Evolutionary conservation across 1,140 invertebrate species (phyloP).

Genomic region (Euura saliciscinereae): DNA sequence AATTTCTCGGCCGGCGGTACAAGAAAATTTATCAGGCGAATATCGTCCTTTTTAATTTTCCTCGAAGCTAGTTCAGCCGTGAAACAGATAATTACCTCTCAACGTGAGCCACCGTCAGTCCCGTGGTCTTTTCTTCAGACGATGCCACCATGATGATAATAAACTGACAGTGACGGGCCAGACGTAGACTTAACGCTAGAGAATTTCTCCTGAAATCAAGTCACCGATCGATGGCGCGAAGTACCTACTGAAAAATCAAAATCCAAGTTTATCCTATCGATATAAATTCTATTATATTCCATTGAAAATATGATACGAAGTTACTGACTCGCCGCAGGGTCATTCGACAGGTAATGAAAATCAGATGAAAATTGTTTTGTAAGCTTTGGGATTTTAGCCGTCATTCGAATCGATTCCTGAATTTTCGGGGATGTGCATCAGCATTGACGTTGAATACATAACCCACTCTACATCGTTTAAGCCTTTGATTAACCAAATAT

Average conservation of each 20-base stretch:
- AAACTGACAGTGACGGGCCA: background rate
- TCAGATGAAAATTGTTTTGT: no score
- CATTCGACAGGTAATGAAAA: no score
- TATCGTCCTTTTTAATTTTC: background rate
- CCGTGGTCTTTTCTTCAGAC: background rate
- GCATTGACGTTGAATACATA: background rate
- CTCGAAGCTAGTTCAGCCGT: background rate
- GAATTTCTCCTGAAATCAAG: background rate
- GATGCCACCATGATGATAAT: background rate
- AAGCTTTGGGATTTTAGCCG: background rate
- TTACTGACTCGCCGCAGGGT: no score
- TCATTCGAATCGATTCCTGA: background rate
- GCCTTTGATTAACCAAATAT: constrained; percentile 5
- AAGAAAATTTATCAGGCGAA: background rate
- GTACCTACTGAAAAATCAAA: background rate
- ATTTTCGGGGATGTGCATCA: background rate
- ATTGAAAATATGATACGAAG: no score
- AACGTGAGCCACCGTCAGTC: no score
- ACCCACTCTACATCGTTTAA: constrained; percentile 1
- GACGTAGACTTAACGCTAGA: background rate
- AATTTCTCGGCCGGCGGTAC: background rate
- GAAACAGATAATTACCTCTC: no score
- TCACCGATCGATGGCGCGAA: background rate
- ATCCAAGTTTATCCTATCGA: no score
- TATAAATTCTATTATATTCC: no score